Evolutionary conservation across 1,140 invertebrate genomes (phyloP).

Genomic region (Ceratina japonica): DNA sequence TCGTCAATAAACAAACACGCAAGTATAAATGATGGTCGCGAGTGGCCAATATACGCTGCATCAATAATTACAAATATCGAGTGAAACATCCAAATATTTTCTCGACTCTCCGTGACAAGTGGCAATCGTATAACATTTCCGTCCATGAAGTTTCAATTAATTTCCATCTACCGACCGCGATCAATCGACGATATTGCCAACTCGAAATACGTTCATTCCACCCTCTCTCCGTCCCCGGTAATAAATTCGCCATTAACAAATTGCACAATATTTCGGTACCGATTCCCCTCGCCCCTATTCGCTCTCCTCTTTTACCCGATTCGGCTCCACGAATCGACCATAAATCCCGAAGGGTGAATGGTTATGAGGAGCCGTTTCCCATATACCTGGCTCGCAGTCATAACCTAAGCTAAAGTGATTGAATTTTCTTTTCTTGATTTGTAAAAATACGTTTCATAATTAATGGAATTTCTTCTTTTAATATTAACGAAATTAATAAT

Average conservation of each 20-base stretch:
- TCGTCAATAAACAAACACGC: background rate
- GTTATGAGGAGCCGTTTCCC: no score
- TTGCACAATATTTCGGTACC: slow-evolving; percentile 20
- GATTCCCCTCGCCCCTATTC: background rate
- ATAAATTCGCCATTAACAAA: slow-evolving; percentile 37
- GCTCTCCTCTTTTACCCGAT: background rate
- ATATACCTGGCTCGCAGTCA: no score
- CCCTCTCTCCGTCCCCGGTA: background rate
- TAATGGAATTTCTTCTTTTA: no score
- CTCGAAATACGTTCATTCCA: background rate
- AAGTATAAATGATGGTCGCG: background rate
- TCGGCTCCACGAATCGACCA: background rate
- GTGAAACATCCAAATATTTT: background rate
- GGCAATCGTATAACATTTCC: background rate
- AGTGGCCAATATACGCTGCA: background rate
- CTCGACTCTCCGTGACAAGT: background rate
- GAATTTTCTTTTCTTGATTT: no score
- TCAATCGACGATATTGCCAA: background rate
- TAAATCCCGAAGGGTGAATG: background rate
- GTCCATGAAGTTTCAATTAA: slow-evolving; percentile 18
- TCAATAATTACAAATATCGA: slow-evolving; percentile 1
- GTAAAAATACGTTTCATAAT: no score
- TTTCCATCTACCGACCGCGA: background rate
- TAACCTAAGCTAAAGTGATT: no score
- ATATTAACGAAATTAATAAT: no score